Evolutionary conservation across 23 tunicate species (phyloP), one percentile per base, ranked within the genome.

Genomic region (Oikopleura dioica): DNA sequence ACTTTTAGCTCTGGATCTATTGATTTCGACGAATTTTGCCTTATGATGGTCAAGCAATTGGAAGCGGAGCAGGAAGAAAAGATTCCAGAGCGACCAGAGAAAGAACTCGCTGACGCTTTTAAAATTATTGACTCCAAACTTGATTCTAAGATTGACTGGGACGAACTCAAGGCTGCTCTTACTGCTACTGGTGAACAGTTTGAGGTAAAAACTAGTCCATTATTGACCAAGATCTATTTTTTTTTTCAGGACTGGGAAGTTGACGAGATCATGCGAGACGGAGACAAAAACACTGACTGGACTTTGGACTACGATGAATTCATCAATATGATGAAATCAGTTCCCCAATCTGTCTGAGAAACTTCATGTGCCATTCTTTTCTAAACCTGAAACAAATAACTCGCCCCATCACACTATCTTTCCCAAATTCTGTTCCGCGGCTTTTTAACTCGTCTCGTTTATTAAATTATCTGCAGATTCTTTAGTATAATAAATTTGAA

Each of bases 41-140:
- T 89, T 68, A 89, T 89, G 96, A 89, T 89, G 96, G 84, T 81
- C 78, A 79, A 89, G 0, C 96, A 89, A 79, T 77, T 89, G 82
- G 92, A 89, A 75, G 96, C 96, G 9, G 96, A 89, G 33, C 83
- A 84, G 51, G 96, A 89, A 69, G 76, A 81, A 51, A 84, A 89
- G 51, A 78, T 79, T 31, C 96, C 96, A 4, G 91, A 84, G 68
- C 77, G 96, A 1, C 89, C 81, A 78, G 96, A 89, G 77, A 84
- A 82, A 79, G 96, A 89, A 82, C 79, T 89, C 24, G 78, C 91
- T 0, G 96, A 89, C 51, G 96, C 96, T 38, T 89, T 89, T 79
- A 81, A 89, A 35, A 30, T 89, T 35, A 84, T 89, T 78, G 96
- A 89, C 67, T 72, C 84, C 28, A 87, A 89, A 78, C 84, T 89